phyloP scores from a whole-genome alignment of 2,888 invertebrate genomes.

The Onchidella celtica region DNA sequence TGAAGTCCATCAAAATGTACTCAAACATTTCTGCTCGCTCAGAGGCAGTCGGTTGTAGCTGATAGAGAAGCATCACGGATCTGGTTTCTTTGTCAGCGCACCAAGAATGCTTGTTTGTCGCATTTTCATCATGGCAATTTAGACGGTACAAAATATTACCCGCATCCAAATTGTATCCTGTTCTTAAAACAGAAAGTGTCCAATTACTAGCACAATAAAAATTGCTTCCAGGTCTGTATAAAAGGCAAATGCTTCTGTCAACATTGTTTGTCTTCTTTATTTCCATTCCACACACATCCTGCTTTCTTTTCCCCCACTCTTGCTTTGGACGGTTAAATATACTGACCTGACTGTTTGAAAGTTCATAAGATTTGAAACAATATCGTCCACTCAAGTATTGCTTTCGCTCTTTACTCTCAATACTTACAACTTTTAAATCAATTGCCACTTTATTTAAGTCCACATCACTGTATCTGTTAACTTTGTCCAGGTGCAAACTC shows the following conservation, averaged over 20 bases:
- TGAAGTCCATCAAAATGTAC: slow-evolving; percentile 13
- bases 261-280: not conserved
- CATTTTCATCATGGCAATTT: not conserved
- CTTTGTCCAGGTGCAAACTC: not conserved
- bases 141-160: not conserved
- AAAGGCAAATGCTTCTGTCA: slow-evolving; percentile 7
- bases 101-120: not conserved
- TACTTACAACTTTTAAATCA: slow-evolving; percentile 7
- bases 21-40: slow-evolving; percentile 10
- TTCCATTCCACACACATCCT: slow-evolving; percentile 9
- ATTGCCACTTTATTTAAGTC: slow-evolving; percentile 4
- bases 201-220: slow-evolving; percentile 11
- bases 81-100: not conserved
- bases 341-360: slow-evolving; percentile 8
- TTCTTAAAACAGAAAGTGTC: slow-evolving; percentile 1
- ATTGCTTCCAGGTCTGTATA: not conserved
- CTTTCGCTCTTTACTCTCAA: slow-evolving; percentile 12
- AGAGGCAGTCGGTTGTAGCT: not conserved
- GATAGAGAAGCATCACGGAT: not conserved
- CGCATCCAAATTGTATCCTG: not conserved
- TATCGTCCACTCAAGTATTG: slow-evolving; percentile 1
- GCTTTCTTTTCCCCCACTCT: not conserved
- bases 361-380: not conserved
- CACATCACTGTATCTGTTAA: not conserved
- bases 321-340: slow-evolving; percentile 23